A percentile compares a stretch with the other conserved stretches of the same genome.
These are phyloP conservation scores for Paramormyrops kingsleyae DNA, from an alignment of 2,113 vertebrate species.

Conservation along the genomic window DNA sequence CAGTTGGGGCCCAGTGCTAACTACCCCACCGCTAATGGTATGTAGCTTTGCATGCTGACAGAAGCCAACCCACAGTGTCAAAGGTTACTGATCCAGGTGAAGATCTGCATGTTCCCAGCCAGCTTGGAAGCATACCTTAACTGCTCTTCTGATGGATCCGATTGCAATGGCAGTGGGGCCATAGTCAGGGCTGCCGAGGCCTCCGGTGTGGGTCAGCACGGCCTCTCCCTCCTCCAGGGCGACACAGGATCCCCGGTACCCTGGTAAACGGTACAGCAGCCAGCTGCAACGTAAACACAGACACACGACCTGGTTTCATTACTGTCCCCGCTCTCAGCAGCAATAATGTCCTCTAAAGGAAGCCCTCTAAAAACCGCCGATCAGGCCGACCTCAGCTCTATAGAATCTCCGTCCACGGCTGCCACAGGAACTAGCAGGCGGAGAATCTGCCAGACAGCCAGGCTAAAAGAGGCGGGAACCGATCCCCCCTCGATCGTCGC, in stretches of 20 bases:
- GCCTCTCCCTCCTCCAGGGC: conserved; percentile 74
- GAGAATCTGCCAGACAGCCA: neutral
- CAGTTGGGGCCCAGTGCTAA: neutral
- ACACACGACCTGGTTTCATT: conserved; percentile 4
- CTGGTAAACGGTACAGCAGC: conserved; percentile 74
- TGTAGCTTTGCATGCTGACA: neutral
- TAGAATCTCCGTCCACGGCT: neutral
- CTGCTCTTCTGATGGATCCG: conserved; percentile 68
- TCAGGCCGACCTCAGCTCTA: neutral
- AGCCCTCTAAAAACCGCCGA: conserved; percentile 13
- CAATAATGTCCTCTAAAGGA: neutral
- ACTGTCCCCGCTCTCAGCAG: neutral
- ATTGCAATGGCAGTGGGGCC: conserved; percentile 49
- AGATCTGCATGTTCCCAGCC: neutral
- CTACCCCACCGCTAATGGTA: neutral
- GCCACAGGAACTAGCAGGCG: neutral
- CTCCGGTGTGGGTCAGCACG: conserved; percentile 55
- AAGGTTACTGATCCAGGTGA: neutral
- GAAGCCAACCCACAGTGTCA: neutral
- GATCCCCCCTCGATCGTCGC: neutral
- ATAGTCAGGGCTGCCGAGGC: conserved; percentile 38
- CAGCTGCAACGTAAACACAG: conserved; percentile 59
- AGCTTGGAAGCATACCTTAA: conserved; percentile 58
- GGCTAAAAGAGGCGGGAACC: conserved; percentile 4
- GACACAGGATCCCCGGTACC: conserved; percentile 65